phyloP scores from a whole-genome alignment of 2,888 invertebrate species.

The Scaptomyza flava region DNA sequence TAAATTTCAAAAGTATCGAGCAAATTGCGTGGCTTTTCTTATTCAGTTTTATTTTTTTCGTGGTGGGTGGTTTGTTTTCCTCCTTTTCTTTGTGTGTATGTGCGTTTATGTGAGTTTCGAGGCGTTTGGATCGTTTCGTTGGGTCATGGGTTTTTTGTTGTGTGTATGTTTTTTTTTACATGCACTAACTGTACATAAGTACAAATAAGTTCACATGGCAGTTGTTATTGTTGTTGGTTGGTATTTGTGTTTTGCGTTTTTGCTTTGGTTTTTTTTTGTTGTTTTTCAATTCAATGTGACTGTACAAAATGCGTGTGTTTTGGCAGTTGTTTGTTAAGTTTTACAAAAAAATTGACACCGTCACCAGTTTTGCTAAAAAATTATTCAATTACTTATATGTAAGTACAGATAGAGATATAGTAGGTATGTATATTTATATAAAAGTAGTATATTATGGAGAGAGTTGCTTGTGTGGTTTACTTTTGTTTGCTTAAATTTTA shows the following conservation, averaged over 20 bases:
- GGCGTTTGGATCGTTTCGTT: constrained; percentile 17
- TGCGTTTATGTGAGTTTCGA: constrained; percentile 11
- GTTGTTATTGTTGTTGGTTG: constrained; percentile 10
- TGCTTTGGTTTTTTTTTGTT: constrained; percentile 12
- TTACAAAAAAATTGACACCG: constrained; percentile 29
- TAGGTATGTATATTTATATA: constrained; percentile 2
- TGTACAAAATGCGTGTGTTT: constrained; percentile 34
- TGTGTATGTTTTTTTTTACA: constrained; percentile 20
- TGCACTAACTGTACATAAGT: constrained; percentile 41
- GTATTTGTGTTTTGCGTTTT: constrained; percentile 23
- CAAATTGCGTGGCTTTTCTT: neutral
- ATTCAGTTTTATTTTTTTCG: neutral
- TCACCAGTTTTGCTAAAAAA: constrained; percentile 40
- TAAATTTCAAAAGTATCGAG: constrained; percentile 35
- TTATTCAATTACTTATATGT: constrained; percentile 39
- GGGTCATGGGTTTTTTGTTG: neutral
- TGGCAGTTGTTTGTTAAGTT: constrained; percentile 24
- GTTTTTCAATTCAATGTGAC: neutral
- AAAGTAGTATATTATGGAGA: neutral
- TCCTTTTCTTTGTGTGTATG: neutral
- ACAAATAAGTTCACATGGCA: constrained; percentile 8
- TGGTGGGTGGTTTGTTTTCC: constrained; percentile 2
- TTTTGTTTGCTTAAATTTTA: constrained; percentile 45
- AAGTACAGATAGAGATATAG: constrained; percentile 37
- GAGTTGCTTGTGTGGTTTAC: constrained; percentile 19